Percentiles rank a stretch among this genome's conserved stretches.
Conservation (phyloP, 2,797 vertebrate species). For the Mustela erminea region DNA sequence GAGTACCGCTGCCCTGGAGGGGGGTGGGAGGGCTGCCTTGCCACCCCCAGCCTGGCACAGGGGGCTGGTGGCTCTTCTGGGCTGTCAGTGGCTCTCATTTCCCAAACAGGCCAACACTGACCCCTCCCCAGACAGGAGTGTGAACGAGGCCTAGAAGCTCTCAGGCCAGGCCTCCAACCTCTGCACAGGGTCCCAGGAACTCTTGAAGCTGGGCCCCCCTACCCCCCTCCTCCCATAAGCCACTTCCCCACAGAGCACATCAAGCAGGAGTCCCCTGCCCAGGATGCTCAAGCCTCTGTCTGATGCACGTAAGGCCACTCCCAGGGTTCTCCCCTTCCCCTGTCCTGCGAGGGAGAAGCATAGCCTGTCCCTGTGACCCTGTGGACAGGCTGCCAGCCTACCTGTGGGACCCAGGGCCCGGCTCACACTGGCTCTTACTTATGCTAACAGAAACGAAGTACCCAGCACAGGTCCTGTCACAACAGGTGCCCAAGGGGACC, state of each 20-base stretch:
- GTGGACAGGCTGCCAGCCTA: not conserved
- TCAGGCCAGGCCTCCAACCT: not conserved
- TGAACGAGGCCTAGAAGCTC: not conserved
- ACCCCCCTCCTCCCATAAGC: not conserved
- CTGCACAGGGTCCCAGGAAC: not conserved
- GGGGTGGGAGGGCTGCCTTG: not conserved
- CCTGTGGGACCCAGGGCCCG: not conserved
- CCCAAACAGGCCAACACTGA: not conserved
- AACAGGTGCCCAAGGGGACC: not conserved
- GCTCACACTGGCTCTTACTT: not conserved
- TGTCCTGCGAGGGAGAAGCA: not conserved
- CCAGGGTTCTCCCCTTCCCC: not conserved
- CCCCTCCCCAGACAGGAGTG: not conserved
- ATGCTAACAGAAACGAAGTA: not conserved
- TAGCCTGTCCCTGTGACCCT: not conserved
- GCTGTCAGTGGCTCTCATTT: not conserved
- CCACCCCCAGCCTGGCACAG: not conserved
- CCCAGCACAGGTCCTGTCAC: not conserved
- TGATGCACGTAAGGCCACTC: not conserved
- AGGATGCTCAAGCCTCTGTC: not conserved
- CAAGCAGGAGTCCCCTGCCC: not conserved
- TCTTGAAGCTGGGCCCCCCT: not conserved
- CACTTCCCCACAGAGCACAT: not conserved
- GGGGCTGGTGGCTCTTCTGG: not conserved
- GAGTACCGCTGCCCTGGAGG: accelerated